These are phyloP conservation scores for Hypomecis punctinalis DNA, from an alignment of 2,888 invertebrate genomes.

Conservation along the genomic window DNA sequence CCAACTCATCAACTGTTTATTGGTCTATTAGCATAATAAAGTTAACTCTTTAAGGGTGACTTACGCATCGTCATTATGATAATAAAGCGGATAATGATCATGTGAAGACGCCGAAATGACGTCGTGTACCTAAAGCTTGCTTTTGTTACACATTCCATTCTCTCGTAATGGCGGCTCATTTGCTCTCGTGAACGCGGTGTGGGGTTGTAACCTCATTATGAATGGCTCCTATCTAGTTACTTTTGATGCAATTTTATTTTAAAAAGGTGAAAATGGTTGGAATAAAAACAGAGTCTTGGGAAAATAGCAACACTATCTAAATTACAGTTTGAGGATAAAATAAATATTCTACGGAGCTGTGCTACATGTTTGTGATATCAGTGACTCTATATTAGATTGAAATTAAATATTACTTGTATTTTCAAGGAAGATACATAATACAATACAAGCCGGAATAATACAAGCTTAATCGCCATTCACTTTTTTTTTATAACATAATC, in stretches of 20 bases:
- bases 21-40: conserved; percentile 24
- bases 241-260: not conserved
- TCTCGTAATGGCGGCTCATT: conserved; percentile 29
- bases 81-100: conserved; percentile 43
- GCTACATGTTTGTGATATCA: not conserved
- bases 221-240: conserved; percentile 13
- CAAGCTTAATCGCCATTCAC: no score
- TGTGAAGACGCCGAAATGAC: conserved; percentile 23
- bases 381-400: no score
- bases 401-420: no score
- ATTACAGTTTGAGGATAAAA: no score
- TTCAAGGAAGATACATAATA: no score
- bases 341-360: no score
- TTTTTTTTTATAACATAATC: no score
- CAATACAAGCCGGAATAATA: no score
- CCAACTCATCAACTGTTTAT: conserved; percentile 11
- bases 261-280: not conserved
- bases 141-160: conserved; percentile 33
- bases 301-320: not conserved
- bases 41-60: conserved; percentile 46
- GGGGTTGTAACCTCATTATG: conserved; percentile 13
- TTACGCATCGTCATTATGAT: conserved; percentile 51
- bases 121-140: conserved; percentile 25
- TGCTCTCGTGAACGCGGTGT: conserved; percentile 26
- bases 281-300: not conserved